A percentile compares a stretch with the other conserved stretches of the same genome.
phyloP scores from a whole-genome alignment of 2,888 invertebrate genomes.

The Drosophila meridionalis region DNA sequence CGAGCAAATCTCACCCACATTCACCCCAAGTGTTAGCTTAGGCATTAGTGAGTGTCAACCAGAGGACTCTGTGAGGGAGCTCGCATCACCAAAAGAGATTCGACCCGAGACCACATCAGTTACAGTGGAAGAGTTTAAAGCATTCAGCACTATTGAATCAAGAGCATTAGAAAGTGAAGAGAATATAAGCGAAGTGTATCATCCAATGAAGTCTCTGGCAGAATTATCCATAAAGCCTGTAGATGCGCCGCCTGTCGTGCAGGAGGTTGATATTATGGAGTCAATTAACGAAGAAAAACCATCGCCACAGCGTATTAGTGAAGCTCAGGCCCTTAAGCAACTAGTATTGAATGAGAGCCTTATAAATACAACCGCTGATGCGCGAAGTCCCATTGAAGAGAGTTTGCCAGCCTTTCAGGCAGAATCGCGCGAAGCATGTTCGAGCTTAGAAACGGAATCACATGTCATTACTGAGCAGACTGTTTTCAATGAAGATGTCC shows the following conservation, averaged over 20 bases:
- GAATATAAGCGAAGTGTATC: conserved; percentile 83
- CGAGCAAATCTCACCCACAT: conserved; percentile 89
- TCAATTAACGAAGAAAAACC: conserved; percentile 36
- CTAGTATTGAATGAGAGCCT: conserved; percentile 87
- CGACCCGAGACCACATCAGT: conserved; percentile 86
- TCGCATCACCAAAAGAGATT: conserved; percentile 11
- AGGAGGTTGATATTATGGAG: conserved; percentile 60
- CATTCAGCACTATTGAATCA: conserved; percentile 74
- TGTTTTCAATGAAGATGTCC: conserved; percentile 64
- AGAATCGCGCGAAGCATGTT: conserved; percentile 86
- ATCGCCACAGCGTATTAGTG: conserved; percentile 21
- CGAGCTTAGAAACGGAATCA: conserved; percentile 88
- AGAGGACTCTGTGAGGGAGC: conserved; percentile 49
- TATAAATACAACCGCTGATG: conserved; percentile 87
- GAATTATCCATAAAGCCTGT: conserved; percentile 70
- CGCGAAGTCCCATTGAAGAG: conserved; percentile 88
- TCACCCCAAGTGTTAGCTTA: conserved; percentile 86
- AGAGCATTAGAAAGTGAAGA: conserved; percentile 67
- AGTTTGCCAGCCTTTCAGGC: conserved; percentile 83
- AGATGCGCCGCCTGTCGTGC: conserved; percentile 83
- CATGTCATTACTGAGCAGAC: conserved; percentile 87
- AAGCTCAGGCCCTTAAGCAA: conserved; percentile 82
- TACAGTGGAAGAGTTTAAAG: conserved; percentile 86
- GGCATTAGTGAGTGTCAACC: conserved; percentile 59
- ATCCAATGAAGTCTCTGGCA: conserved; percentile 83